Evolutionary conservation across 2,113 vertebrate species (phyloP).

Genomic region (Passer domesticus): DNA sequence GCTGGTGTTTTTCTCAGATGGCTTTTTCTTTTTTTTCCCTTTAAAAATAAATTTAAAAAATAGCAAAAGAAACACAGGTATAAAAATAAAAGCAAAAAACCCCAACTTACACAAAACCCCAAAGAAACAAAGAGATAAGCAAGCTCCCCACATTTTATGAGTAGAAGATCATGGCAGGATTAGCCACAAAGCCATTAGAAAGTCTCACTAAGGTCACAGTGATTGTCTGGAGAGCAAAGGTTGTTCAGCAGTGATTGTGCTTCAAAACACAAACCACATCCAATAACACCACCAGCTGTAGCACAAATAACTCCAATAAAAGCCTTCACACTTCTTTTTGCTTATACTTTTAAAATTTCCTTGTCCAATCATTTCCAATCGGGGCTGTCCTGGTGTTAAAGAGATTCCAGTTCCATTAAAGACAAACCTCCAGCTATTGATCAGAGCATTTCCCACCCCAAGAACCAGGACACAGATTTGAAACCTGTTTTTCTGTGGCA

Average conservation of each 20-base stretch:
- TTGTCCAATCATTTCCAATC: slow-evolving; percentile 14
- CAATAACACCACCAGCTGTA: background rate
- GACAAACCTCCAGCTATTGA: slow-evolving; percentile 59
- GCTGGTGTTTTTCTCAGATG: background rate
- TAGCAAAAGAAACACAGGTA: background rate
- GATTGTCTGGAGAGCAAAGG: background rate
- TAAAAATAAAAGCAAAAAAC: background rate
- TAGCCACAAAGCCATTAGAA: background rate
- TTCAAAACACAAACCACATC: slow-evolving; percentile 5
- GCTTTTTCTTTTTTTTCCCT: background rate
- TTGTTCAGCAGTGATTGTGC: background rate
- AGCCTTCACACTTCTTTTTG: background rate
- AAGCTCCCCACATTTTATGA: background rate
- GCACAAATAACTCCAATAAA: background rate
- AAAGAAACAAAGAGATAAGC: background rate
- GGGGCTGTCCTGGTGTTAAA: slow-evolving; percentile 12
- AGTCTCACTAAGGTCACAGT: background rate
- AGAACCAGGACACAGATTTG: background rate
- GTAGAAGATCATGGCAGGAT: background rate
- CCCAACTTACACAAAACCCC: background rate
- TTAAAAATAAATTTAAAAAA: background rate
- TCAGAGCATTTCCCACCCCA: background rate
- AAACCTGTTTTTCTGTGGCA: background rate
- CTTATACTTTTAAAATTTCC: background rate
- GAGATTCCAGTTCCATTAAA: slow-evolving; percentile 51